Evolutionary conservation across 2,797 vertebrate genomes (phyloP).

Genomic region (Karalla daura): DNA sequence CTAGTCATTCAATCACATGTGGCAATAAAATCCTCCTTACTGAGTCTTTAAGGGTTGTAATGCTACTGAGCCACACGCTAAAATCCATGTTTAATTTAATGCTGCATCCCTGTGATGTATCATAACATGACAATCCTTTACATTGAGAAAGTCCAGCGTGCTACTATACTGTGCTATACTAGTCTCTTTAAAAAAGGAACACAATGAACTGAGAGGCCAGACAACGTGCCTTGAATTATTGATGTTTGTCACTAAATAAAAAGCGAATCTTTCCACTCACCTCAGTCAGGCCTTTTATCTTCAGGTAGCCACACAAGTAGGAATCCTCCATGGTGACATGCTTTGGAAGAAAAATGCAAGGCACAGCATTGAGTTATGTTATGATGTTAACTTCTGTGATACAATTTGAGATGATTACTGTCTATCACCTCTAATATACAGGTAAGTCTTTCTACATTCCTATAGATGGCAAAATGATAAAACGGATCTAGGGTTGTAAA

Average conservation of each 20-base stretch:
- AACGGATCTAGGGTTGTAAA: no score
- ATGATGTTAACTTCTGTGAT: no score
- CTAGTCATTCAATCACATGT: neutral
- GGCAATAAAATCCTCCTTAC: neutral
- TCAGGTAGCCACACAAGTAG: slow-evolving; percentile 97
- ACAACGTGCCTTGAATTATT: slow-evolving; percentile 2
- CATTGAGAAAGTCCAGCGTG: neutral
- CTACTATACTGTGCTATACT: neutral
- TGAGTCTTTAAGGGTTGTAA: neutral
- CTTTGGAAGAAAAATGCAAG: slow-evolving; percentile 78
- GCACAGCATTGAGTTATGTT: no score
- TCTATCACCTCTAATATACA: no score
- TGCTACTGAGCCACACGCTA: no score
- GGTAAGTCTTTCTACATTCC: no score
- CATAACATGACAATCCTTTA: neutral
- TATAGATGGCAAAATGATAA: no score
- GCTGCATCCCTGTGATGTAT: neutral
- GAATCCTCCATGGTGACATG: slow-evolving; percentile 98
- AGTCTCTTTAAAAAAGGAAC: neutral
- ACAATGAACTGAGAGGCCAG: neutral
- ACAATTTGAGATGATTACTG: no score
- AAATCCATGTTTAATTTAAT: neutral
- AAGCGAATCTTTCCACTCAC: slow-evolving; percentile 79
- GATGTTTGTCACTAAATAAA: neutral
- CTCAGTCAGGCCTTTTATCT: slow-evolving; percentile 99